These are phyloP conservation scores for Athene cunicularia DNA, from an alignment of 2,113 vertebrate species.

Conservation along the genomic window DNA sequence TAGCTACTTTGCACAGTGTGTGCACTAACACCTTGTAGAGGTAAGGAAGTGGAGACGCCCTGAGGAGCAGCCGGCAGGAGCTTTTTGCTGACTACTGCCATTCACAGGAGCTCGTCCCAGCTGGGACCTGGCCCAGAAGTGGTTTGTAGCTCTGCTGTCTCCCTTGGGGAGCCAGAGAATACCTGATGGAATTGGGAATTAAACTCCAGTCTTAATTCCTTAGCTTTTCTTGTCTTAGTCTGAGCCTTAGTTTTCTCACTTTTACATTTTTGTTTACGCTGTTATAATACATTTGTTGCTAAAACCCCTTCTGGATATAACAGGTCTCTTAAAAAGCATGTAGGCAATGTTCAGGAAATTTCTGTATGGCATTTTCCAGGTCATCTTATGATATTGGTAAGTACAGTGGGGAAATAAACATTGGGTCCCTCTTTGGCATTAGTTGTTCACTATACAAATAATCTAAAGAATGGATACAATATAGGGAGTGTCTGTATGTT, in stretches of 20 bases:
- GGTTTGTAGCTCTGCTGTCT: not conserved
- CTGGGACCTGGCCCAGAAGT: not conserved
- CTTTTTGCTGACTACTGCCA: not conserved
- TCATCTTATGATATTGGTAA: not conserved
- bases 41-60: not conserved
- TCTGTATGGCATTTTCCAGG: not conserved
- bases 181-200: not conserved
- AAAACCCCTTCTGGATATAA: not conserved
- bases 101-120: not conserved
- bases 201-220: not conserved
- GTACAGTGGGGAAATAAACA: not conserved
- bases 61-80: not conserved
- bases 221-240: not conserved
- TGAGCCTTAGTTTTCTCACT: not conserved
- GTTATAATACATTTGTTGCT: not conserved
- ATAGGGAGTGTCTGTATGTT: not conserved
- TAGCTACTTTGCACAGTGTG: not conserved
- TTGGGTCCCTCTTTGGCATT: not conserved
- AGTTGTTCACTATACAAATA: not conserved
- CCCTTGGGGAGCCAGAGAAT: not conserved
- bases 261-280: not conserved
- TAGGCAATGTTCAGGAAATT: not conserved
- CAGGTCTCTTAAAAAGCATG: not conserved
- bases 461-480: not conserved
- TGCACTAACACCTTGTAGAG: not conserved